Evolutionary conservation across 2,797 vertebrate genomes (phyloP).

Genomic region (Zenarchopterus dispar): DNA sequence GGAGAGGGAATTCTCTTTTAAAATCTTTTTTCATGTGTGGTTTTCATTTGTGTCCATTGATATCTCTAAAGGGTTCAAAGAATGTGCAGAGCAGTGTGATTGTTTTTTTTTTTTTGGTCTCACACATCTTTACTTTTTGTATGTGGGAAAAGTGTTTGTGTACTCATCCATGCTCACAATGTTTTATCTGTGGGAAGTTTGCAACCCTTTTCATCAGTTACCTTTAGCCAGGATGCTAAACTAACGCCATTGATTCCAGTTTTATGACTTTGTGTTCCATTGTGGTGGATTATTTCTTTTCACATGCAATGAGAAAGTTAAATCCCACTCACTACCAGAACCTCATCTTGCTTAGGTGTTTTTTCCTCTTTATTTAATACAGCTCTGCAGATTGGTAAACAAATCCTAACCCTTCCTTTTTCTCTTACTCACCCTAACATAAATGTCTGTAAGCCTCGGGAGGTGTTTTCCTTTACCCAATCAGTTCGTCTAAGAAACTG

Average conservation of each 20-base stretch:
- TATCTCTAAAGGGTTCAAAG: constrained; percentile 33
- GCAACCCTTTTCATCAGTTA: constrained; percentile 15
- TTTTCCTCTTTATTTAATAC: neutral
- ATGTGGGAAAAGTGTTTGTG: neutral
- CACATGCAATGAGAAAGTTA: constrained; percentile 3
- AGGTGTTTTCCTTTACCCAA: no score
- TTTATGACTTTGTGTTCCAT: constrained; percentile 28
- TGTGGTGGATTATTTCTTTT: constrained; percentile 36
- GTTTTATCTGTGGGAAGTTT: constrained; percentile 6
- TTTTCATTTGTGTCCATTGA: constrained; percentile 25
- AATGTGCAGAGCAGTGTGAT: neutral
- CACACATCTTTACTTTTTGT: constrained; percentile 8
- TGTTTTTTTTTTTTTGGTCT: constrained; percentile 3
- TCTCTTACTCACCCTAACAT: constrained; percentile 1
- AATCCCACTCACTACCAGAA: constrained; percentile 20
- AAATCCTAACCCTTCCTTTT: constrained; percentile 8
- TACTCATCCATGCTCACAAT: neutral
- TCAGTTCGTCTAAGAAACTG: no score
- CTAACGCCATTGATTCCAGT: constrained; percentile 22
- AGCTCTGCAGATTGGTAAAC: constrained; percentile 15
- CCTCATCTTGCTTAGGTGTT: constrained; percentile 2
- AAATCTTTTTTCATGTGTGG: constrained; percentile 23
- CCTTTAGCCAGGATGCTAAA: constrained; percentile 16
- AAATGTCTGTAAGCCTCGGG: neutral
- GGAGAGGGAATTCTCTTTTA: constrained; percentile 1